A percentile compares a stretch with the other conserved stretches of the same genome.
Conservation (phyloP, 1,140 invertebrate species). For the Lutraria rhynchaena region DNA sequence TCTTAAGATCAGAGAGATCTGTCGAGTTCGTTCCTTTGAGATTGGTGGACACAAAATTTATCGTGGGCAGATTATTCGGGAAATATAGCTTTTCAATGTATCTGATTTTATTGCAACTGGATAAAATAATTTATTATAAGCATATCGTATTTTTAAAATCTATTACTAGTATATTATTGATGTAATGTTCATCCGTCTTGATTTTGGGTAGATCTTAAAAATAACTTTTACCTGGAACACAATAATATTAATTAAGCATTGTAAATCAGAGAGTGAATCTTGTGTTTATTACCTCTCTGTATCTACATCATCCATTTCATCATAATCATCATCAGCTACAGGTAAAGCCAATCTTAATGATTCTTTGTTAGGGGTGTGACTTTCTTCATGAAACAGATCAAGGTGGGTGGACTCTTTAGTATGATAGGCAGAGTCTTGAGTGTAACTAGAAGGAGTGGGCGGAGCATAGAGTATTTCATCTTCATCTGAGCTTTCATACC, state of each 20-base stretch:
- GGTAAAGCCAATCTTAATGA: constrained; percentile 57
- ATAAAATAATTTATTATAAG: too few species aligned
- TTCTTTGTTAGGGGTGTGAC: constrained; percentile 37
- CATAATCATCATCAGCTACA: constrained; percentile 63
- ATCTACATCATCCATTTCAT: constrained; percentile 65
- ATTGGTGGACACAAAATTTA: too few species aligned
- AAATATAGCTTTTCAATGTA: too few species aligned
- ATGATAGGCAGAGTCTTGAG: too few species aligned
- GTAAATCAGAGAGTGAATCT: not conserved
- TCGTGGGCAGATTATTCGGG: too few species aligned
- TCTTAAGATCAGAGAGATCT: too few species aligned
- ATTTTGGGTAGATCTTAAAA: not conserved
- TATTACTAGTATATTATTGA: not conserved
- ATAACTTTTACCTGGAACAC: not conserved
- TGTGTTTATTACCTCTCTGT: constrained; percentile 67
- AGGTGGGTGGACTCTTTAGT: not conserved
- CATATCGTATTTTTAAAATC: not conserved
- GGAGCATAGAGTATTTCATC: constrained; percentile 17
- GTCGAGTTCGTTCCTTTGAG: too few species aligned
- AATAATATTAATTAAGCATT: not conserved
- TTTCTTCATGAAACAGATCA: not conserved
- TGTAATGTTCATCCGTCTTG: too few species aligned
- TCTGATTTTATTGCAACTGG: too few species aligned
- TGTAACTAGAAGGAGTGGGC: not conserved
- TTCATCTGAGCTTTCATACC: constrained; percentile 22